A percentile compares a stretch with the other conserved stretches of the same genome.
These are phyloP conservation scores for Drosophila silvestris DNA, from an alignment of 2,888 invertebrate species.

Conservation along the genomic window DNA sequence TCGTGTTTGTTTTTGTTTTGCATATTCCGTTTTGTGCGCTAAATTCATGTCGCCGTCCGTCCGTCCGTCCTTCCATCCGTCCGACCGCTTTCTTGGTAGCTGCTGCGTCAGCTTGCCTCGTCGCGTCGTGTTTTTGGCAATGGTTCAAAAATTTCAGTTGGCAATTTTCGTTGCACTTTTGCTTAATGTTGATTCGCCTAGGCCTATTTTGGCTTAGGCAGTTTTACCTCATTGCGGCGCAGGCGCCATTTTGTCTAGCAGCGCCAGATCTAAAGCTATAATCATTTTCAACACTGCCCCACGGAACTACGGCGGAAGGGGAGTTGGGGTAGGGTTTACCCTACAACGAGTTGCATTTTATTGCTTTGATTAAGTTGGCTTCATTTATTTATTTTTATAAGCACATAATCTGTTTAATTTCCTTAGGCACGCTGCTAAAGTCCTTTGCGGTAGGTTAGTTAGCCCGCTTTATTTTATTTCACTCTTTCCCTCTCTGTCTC, in stretches of 20 bases:
- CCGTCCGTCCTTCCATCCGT: slow-evolving; percentile 15
- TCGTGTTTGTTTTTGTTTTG: slow-evolving; percentile 61
- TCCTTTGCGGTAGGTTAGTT: slow-evolving; percentile 76
- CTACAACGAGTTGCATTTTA: slow-evolving; percentile 11
- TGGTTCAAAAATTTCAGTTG: slow-evolving; percentile 56
- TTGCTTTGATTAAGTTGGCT: slow-evolving; percentile 35
- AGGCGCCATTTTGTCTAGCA: slow-evolving; percentile 62
- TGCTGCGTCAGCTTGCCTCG: slow-evolving; percentile 41
- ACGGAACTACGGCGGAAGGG: background rate
- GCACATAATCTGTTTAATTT: slow-evolving; percentile 55
- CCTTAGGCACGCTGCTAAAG: slow-evolving; percentile 37
- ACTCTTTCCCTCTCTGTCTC: slow-evolving; percentile 13
- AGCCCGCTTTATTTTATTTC: slow-evolving; percentile 37
- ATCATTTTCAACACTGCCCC: slow-evolving; percentile 21
- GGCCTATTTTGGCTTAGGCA: slow-evolving; percentile 66
- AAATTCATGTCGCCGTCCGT: slow-evolving; percentile 32
- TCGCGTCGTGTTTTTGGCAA: slow-evolving; percentile 68
- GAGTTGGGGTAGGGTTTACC: background rate
- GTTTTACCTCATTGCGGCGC: slow-evolving; percentile 57
- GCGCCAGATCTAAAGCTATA: slow-evolving; percentile 20
- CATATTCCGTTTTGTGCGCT: slow-evolving; percentile 53
- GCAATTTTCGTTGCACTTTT: slow-evolving; percentile 64
- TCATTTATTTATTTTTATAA: slow-evolving; percentile 39
- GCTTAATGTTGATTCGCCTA: slow-evolving; percentile 76
- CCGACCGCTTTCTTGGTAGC: background rate